phyloP scores from a whole-genome alignment of 2,797 vertebrate species.

The Choloepus didactylus region DNA sequence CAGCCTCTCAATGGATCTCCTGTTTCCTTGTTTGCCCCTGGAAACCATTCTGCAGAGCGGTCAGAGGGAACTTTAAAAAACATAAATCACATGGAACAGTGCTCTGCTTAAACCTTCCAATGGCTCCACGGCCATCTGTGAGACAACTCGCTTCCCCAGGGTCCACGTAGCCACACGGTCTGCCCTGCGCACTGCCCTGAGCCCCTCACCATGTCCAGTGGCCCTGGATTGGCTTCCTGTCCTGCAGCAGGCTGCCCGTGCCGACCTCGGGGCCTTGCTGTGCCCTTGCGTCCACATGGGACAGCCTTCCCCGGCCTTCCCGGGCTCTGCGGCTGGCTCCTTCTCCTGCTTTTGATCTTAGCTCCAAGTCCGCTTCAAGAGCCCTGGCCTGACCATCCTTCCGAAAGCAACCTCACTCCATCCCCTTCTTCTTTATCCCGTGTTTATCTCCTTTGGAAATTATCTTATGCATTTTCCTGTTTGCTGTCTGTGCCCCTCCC shows the following conservation, averaged over 20 bases:
- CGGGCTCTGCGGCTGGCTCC: neutral
- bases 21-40: neutral
- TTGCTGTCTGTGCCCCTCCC: neutral
- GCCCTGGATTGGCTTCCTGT: neutral
- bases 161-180: neutral
- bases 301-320: neutral
- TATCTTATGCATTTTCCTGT: neutral
- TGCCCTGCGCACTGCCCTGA: neutral
- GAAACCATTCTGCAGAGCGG: neutral
- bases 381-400: neutral
- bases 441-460: neutral
- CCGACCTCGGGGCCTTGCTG: neutral
- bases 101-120: neutral
- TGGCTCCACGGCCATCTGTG: neutral
- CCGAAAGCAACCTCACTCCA: neutral
- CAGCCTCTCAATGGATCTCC: neutral
- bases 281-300: neutral
- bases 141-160: neutral
- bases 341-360: neutral
- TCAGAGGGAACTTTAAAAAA: neutral
- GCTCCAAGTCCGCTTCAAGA: neutral
- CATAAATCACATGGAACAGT: neutral
- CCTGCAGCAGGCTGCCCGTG: neutral
- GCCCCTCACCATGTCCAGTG: neutral
- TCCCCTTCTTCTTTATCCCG: neutral